phyloP scores from a whole-genome alignment of 2,888 invertebrate species.

The Griposia aprilina region DNA sequence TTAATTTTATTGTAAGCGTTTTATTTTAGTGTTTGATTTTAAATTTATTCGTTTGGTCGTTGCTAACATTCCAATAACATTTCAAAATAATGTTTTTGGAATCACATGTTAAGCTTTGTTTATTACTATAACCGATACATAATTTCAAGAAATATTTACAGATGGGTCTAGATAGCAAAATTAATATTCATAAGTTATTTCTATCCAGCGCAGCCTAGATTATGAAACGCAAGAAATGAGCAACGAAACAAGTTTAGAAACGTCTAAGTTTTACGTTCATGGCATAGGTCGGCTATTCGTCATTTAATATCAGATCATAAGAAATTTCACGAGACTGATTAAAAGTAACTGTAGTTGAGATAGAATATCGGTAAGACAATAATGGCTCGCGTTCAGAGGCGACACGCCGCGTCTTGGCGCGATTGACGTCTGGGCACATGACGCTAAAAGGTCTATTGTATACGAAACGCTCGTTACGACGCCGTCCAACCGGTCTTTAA shows the following conservation, averaged over 20 bases:
- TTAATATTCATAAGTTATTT: constrained; percentile 62
- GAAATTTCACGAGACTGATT: constrained; percentile 62
- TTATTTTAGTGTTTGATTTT: constrained; percentile 44
- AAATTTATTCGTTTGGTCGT: constrained; percentile 46
- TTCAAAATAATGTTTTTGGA: constrained; percentile 40
- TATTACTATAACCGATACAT: constrained; percentile 44
- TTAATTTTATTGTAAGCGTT: constrained; percentile 62
- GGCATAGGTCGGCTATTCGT: constrained; percentile 56
- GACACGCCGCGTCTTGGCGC: constrained; percentile 74
- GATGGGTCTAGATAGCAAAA: constrained; percentile 50
- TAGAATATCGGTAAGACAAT: constrained; percentile 73
- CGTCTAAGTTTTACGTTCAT: constrained; percentile 37
- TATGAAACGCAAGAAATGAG: constrained; percentile 59
- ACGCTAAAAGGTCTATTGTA: constrained; percentile 91
- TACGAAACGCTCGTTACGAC: constrained; percentile 89
- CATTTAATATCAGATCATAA: constrained; percentile 58
- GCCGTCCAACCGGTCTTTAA: constrained; percentile 88
- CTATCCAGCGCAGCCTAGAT: constrained; percentile 50
- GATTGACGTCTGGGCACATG: constrained; percentile 89
- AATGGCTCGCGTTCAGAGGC: constrained; percentile 82
- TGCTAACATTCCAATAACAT: constrained; percentile 48
- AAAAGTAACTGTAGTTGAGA: constrained; percentile 62
- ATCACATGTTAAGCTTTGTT: constrained; percentile 31
- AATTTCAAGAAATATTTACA: constrained; percentile 53
- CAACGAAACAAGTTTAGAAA: constrained; percentile 54